These are phyloP conservation scores for Lomographa bimaculata DNA, from an alignment of 2,888 invertebrate genomes.

Conservation along the genomic window DNA sequence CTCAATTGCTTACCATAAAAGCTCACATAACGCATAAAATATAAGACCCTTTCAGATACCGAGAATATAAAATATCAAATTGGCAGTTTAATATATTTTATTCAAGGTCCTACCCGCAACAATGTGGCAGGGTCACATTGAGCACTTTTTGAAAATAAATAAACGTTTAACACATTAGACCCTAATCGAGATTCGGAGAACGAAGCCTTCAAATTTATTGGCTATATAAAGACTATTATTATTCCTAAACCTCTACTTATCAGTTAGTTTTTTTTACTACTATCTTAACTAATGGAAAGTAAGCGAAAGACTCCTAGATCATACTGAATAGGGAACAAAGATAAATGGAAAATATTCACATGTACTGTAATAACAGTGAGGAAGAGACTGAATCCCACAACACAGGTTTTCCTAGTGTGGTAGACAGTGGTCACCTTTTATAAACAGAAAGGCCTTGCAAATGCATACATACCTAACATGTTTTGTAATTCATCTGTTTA, in stretches of 20 bases:
- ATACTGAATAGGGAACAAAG: too few species aligned
- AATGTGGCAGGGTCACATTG: conserved; percentile 21
- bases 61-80: conserved; percentile 14
- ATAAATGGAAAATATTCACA: too few species aligned
- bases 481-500: too few species aligned
- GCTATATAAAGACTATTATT: conserved; percentile 34
- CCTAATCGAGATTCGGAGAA: conserved; percentile 51
- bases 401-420: too few species aligned
- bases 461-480: too few species aligned
- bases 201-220: conserved; percentile 44
- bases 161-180: conserved; percentile 39
- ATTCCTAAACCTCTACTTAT: conserved; percentile 4
- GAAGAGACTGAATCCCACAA: too few species aligned
- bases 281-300: too few species aligned
- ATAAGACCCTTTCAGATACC: background rate
- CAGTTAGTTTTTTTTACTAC: background rate
- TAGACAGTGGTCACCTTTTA: too few species aligned
- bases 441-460: too few species aligned
- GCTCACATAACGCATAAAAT: conserved; percentile 2
- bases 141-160: conserved; percentile 14
- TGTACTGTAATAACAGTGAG: too few species aligned
- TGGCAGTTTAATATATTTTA: conserved; percentile 12
- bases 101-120: conserved; percentile 10
- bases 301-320: too few species aligned
- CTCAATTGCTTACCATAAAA: background rate